Percentiles rank a stretch among this genome's conserved stretches.
Conservation (phyloP, 2,113 vertebrate species). For the Sciurus niger region DNA sequence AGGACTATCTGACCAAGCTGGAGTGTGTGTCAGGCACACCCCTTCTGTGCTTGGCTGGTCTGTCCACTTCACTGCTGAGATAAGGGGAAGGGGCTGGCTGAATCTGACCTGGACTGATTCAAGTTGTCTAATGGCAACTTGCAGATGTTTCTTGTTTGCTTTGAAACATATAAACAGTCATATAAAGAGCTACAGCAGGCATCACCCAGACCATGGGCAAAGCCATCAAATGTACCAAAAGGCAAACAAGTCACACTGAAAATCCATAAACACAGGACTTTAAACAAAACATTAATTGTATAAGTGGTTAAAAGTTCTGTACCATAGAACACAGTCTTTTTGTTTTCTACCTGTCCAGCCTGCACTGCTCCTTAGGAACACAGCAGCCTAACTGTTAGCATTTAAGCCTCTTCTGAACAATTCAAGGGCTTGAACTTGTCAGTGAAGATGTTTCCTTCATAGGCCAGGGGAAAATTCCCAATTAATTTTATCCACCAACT, state of each 20-base stretch:
- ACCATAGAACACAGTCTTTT: not conserved
- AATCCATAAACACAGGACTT: conserved; percentile 63
- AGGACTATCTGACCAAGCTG: not conserved
- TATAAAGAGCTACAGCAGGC: conserved; percentile 68
- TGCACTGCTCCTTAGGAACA: not conserved
- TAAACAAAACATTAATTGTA: conserved; percentile 70
- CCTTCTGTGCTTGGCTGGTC: not conserved
- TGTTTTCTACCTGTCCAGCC: not conserved
- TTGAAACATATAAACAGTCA: conserved; percentile 5
- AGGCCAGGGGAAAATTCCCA: not conserved
- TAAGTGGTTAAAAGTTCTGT: conserved; percentile 33
- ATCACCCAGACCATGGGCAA: conserved; percentile 20
- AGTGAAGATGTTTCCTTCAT: conserved; percentile 34
- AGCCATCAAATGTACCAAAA: conserved; percentile 70
- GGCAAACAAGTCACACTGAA: conserved; percentile 79
- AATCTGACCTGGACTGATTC: not conserved
- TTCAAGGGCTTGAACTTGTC: conserved; percentile 31
- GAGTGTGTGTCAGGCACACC: not conserved
- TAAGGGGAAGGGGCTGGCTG: conserved; percentile 53
- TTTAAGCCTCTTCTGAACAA: conserved; percentile 15
- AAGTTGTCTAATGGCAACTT: not conserved
- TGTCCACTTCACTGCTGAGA: not conserved
- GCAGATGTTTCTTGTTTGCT: conserved; percentile 51
- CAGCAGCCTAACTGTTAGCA: not conserved
- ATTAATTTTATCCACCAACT: conserved; percentile 64